Conservation (phyloP, 92 coral and sea anemone species). For the Phenganax stokvisi region DNA sequence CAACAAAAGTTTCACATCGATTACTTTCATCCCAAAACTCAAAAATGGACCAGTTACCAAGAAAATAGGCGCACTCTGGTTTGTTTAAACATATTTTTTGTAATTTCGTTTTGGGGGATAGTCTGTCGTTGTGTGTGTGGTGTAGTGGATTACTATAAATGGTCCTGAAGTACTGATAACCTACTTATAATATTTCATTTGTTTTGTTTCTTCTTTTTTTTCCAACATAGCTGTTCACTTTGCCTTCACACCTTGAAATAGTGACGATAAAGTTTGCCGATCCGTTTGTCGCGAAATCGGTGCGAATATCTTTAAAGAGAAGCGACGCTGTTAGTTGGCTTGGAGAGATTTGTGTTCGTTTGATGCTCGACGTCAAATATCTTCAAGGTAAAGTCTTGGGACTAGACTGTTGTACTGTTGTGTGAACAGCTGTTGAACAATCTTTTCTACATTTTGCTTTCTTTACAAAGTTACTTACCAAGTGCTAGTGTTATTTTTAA, state of each 20-base stretch:
- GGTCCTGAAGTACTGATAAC: background rate
- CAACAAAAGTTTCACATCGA: conserved; percentile 18
- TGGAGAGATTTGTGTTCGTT: conserved; percentile 19
- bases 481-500: background rate
- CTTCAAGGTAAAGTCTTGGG: background rate
- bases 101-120: too few relatives aligned
- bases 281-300: conserved; percentile 3
- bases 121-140: too few relatives aligned
- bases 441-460: too few relatives aligned
- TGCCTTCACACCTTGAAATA: background rate
- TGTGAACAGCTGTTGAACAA: too few relatives aligned
- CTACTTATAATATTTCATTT: background rate
- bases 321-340: conserved; percentile 17
- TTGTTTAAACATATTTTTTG: background rate
- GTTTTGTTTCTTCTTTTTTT: background rate
- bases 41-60: conserved; percentile 16
- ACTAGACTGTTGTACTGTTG: background rate
- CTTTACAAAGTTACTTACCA: too few relatives aligned
- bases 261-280: background rate
- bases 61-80: conserved; percentile 22
- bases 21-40: conserved; percentile 17
- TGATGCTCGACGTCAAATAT: background rate
- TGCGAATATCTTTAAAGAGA: conserved; percentile 10
- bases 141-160: too few relatives aligned
- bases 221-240: background rate